Evolutionary conservation across 2,888 invertebrate species (phyloP).

Genomic region (Antheraea assamensis): DNA sequence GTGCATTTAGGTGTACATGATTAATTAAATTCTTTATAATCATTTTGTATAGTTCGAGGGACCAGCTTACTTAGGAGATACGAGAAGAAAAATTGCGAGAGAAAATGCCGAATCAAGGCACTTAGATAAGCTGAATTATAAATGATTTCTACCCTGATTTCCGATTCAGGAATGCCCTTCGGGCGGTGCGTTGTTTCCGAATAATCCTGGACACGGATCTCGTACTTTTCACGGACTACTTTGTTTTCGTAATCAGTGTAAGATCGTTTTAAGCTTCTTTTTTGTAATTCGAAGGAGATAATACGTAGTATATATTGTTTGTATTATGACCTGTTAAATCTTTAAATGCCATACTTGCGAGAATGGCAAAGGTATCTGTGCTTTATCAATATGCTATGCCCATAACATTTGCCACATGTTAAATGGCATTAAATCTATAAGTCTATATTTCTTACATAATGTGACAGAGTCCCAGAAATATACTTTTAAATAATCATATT

Average conservation of each 20-base stretch:
- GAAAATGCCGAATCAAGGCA: constrained; percentile 30
- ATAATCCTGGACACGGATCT: constrained; percentile 5
- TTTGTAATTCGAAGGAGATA: not conserved
- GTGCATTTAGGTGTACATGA: too few relatives aligned
- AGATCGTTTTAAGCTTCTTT: not conserved
- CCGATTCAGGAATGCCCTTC: constrained; percentile 29
- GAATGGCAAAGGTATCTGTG: not conserved
- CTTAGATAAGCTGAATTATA: constrained; percentile 48
- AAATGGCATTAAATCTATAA: not conserved
- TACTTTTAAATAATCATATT: too few relatives aligned
- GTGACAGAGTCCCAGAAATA: too few relatives aligned
- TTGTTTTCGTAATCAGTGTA: constrained; percentile 1
- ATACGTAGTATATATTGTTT: not conserved
- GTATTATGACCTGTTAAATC: not conserved
- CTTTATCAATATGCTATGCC: not conserved
- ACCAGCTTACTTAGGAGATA: constrained; percentile 6
- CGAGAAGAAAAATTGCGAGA: constrained; percentile 21
- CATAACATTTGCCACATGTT: not conserved
- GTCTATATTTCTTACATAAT: too few relatives aligned
- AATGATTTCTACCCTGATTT: constrained; percentile 42
- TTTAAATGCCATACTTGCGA: not conserved
- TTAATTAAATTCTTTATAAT: too few relatives aligned
- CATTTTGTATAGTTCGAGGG: not conserved
- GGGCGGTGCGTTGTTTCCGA: constrained; percentile 5
- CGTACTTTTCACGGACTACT: constrained; percentile 7